Percentiles rank a stretch among this genome's conserved stretches.
These are phyloP conservation scores for Sylvia atricapilla DNA, from an alignment of 2,113 vertebrate genomes.

Conservation along the genomic window DNA sequence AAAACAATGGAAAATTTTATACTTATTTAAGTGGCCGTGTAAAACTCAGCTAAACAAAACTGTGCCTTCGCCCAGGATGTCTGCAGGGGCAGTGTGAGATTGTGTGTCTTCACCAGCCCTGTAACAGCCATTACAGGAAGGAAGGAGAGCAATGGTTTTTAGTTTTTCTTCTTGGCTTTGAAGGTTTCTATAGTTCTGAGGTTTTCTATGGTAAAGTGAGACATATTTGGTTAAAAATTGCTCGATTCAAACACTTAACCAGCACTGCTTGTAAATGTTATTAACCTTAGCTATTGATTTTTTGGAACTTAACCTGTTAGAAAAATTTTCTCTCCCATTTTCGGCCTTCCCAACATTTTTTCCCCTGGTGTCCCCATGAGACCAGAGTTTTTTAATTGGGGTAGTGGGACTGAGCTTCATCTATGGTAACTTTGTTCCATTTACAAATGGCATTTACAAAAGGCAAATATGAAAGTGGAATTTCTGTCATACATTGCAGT, in stretches of 20 bases:
- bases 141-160: neutral
- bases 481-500: neutral
- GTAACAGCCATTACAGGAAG: neutral
- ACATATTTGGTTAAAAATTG: neutral
- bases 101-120: neutral
- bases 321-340: neutral
- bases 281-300: neutral
- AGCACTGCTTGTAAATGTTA: neutral
- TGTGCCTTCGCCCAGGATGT: neutral
- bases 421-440: neutral
- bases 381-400: neutral
- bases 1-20: neutral
- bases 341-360: neutral
- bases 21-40: neutral
- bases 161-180: neutral
- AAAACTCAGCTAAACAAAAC: neutral
- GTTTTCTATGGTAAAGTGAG: neutral
- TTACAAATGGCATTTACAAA: too few relatives aligned
- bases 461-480: neutral
- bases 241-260: neutral
- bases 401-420: neutral
- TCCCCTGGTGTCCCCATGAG: rapidly evolving
- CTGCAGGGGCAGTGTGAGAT: neutral
- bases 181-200: neutral
- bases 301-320: neutral